Evolutionary conservation across 2,888 invertebrate genomes (phyloP).

Genomic region (Boloria selene): DNA sequence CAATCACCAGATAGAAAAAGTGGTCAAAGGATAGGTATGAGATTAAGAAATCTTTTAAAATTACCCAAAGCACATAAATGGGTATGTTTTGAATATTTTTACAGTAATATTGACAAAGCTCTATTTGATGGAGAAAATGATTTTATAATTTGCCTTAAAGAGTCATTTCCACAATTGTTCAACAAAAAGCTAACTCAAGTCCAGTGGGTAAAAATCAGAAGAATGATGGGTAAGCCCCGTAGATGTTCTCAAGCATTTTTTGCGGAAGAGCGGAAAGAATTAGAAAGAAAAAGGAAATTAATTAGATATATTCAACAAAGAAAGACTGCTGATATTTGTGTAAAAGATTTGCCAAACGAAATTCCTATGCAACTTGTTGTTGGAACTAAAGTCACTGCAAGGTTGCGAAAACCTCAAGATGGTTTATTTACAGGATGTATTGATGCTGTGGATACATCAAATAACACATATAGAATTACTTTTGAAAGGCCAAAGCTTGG

Average conservation of each 20-base stretch:
- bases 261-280: constrained; percentile 94
- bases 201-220: constrained; percentile 97
- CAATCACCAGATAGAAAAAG: constrained; percentile 90
- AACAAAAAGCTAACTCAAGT: constrained; percentile 91
- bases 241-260: constrained; percentile 97
- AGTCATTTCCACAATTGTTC: constrained; percentile 96
- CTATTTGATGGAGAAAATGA: constrained; percentile 98
- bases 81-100: constrained; percentile 99
- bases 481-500: constrained; percentile 96
- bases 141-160: constrained; percentile 95
- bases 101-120: constrained; percentile 97
- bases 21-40: constrained; percentile 94
- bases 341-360: constrained; percentile 95
- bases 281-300: constrained; percentile 94
- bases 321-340: constrained; percentile 89
- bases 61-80: constrained; percentile 99
- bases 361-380: constrained; percentile 97
- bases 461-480: constrained; percentile 96
- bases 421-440: constrained; percentile 96
- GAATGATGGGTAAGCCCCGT: constrained; percentile 98
- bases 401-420: constrained; percentile 95
- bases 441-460: constrained; percentile 97
- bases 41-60: constrained; percentile 95
- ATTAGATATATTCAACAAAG: constrained; percentile 96
- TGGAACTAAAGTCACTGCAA: constrained; percentile 96